Percentiles rank a stretch among this genome's conserved stretches.
phyloP scores from a whole-genome alignment of 1,140 invertebrate species.

The Samia ricini region DNA sequence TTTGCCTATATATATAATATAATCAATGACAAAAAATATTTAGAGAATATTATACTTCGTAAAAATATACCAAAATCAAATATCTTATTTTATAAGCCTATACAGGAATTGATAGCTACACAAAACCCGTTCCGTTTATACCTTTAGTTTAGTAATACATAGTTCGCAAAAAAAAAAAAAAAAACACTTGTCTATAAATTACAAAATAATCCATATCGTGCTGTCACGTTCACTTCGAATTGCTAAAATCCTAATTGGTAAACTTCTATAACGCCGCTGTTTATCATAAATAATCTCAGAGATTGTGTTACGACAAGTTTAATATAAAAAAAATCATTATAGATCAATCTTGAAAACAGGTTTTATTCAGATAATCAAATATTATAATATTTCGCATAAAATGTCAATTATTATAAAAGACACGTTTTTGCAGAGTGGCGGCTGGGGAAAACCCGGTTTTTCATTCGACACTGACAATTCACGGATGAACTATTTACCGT shows the following conservation, averaged over 20 bases:
- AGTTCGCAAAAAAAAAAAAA: too few species aligned
- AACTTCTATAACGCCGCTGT: too few species aligned
- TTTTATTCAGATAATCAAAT: neutral
- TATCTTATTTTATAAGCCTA: too few species aligned
- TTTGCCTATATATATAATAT: too few species aligned
- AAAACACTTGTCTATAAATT: too few species aligned
- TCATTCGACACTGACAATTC: neutral
- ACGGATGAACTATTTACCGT: neutral
- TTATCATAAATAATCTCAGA: neutral
- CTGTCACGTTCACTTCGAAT: neutral
- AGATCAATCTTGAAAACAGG: neutral
- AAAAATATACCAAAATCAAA: too few species aligned
- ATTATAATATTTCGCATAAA: neutral
- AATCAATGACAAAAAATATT: too few species aligned
- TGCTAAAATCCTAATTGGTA: neutral
- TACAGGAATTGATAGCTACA: too few species aligned
- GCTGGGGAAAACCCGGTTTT: neutral
- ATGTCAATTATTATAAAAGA: neutral
- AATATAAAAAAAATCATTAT: neutral
- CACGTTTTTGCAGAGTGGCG: neutral
- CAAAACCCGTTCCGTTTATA: too few species aligned
- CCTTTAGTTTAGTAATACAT: too few species aligned
- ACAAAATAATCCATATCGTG: too few species aligned
- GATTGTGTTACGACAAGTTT: neutral
- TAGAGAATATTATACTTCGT: too few species aligned